A percentile compares a stretch with the other conserved stretches of the same genome.
Evolutionary conservation across 2,888 invertebrate genomes (phyloP).

Genomic region (Macrophya alboannulata): DNA sequence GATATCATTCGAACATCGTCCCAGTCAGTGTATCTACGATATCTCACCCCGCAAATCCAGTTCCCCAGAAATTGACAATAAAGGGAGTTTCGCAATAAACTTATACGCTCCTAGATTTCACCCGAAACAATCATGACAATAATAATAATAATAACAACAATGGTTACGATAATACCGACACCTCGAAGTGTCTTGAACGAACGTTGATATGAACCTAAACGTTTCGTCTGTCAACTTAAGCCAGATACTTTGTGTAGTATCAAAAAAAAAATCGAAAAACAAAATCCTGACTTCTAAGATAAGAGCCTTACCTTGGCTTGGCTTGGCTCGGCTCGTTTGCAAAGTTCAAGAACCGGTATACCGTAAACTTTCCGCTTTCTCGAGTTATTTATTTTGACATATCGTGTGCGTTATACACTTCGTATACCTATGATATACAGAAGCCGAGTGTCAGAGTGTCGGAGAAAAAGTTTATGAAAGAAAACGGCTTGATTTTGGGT

Average conservation of each 20-base stretch:
- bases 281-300: background rate
- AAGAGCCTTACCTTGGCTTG: background rate
- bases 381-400: conserved; percentile 11
- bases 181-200: background rate
- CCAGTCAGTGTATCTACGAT: background rate
- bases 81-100: conserved; percentile 23
- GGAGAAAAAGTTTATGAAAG: background rate
- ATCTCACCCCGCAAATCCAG: conserved; percentile 16
- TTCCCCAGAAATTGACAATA: conserved; percentile 41
- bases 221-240: background rate
- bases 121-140: background rate
- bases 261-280: background rate
- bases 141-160: conserved; percentile 5
- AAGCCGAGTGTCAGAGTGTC: background rate
- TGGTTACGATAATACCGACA: background rate
- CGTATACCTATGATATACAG: background rate
- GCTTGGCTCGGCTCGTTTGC: background rate
- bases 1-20: conserved; percentile 34
- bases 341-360: background rate
- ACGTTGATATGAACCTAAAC: background rate
- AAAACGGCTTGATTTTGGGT: background rate
- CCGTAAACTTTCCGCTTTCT: conserved; percentile 4
- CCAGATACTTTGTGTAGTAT: background rate
- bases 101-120: background rate
- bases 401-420: background rate